A percentile compares a stretch with the other conserved stretches of the same genome.
Conservation (phyloP, 2,797 vertebrate genomes). For the Centroberyx gerrardi region DNA sequence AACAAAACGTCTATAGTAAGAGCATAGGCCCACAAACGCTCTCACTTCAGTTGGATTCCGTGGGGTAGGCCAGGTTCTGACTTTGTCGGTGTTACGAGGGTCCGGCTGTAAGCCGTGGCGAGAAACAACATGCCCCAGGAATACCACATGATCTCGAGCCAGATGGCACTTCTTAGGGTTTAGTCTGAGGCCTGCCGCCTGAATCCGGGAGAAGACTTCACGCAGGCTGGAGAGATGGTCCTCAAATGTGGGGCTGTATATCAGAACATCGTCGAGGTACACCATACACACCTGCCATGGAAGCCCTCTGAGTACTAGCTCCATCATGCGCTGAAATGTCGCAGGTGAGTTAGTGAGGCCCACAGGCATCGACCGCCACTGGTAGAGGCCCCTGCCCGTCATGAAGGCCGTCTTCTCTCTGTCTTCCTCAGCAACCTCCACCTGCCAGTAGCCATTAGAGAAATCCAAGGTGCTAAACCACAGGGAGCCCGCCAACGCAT, state of each 20-base stretch:
- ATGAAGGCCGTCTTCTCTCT: slow-evolving; percentile 34
- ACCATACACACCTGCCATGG: slow-evolving; percentile 40
- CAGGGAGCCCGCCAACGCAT: not conserved
- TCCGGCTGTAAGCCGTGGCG: slow-evolving; percentile 28
- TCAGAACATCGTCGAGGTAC: slow-evolving; percentile 28
- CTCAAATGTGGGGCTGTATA: slow-evolving; percentile 37
- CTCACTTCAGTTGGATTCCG: slow-evolving; percentile 17
- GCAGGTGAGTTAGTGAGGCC: slow-evolving; percentile 15
- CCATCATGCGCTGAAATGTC: slow-evolving; percentile 14
- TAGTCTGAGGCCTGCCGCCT: slow-evolving; percentile 5
- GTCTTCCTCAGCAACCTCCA: slow-evolving; percentile 23
- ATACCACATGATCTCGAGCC: slow-evolving; percentile 25
- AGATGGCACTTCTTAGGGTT: slow-evolving; percentile 32
- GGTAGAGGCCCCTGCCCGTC: slow-evolving; percentile 21
- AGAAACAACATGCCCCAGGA: slow-evolving; percentile 43
- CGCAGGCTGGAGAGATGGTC: slow-evolving; percentile 20
- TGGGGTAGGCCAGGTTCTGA: slow-evolving; percentile 24
- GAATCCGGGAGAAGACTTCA: slow-evolving; percentile 30
- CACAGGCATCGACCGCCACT: slow-evolving; percentile 30
- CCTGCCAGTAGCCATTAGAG: slow-evolving; percentile 36
- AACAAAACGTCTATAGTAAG: slow-evolving; percentile 41
- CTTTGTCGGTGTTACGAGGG: slow-evolving; percentile 41
- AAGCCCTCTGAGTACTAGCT: slow-evolving; percentile 33
- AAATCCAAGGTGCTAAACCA: slow-evolving; percentile 46
- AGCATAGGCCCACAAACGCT: slow-evolving; percentile 44